Conservation (phyloP, 2,797 vertebrate species). For the Anguilla obscura region DNA sequence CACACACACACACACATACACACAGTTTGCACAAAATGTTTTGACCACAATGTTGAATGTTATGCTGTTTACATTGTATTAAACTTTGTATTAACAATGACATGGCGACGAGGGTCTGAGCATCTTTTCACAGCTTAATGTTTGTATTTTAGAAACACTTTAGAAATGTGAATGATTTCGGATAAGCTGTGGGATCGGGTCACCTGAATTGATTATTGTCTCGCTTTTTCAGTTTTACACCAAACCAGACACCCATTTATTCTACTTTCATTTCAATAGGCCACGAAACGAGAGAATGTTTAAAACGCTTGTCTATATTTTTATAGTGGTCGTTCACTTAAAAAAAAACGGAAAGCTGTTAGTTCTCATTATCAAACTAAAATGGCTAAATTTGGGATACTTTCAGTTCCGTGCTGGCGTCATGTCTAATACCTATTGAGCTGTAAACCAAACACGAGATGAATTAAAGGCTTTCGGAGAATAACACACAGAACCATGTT, state of each 20-base stretch:
- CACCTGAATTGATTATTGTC: background rate
- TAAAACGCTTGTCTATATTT: background rate
- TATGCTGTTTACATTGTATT: too few species aligned
- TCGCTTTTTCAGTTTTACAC: background rate
- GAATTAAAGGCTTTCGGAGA: background rate
- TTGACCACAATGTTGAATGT: background rate
- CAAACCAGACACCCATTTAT: background rate
- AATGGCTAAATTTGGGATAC: background rate
- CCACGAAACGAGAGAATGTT: background rate
- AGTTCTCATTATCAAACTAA: background rate
- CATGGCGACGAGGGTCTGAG: background rate
- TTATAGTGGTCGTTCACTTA: too few species aligned
- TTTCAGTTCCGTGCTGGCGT: background rate
- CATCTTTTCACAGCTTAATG: background rate
- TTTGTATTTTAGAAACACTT: background rate
- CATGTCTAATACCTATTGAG: background rate
- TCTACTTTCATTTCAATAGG: background rate
- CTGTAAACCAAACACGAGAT: background rate
- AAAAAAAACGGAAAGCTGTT: too few species aligned
- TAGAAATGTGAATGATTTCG: background rate
- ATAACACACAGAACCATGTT: background rate
- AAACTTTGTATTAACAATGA: background rate
- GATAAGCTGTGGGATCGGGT: background rate
- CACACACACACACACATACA: background rate
- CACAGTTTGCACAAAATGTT: background rate